Evolutionary conservation across 35 echinoderm and acorn worm genomes (phyloP), one percentile per base, ranked within the genome.

Genomic region (Lytechinus pictus): DNA sequence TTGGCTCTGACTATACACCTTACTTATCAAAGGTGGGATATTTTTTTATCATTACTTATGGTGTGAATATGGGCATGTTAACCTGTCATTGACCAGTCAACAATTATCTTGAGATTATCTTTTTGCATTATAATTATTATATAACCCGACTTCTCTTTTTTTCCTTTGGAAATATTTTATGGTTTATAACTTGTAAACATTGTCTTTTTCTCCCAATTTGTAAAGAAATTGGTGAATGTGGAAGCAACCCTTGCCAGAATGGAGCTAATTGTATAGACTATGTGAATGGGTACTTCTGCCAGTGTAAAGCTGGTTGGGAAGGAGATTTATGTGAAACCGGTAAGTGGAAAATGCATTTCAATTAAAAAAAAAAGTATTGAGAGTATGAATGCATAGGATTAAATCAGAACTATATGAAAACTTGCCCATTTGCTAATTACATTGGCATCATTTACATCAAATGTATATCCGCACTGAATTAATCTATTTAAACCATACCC

Each of bases 251-350:
- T 5, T 96, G 95, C 52, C 87, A 66, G 55, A 96, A 96, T 27
- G 87, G 95, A 14, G 95, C 95, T 27, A 91, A 57, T 9, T 96
- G 95, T 60, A 9, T 97, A 91, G 71, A 97, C 58, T 92, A 95
- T 95, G 52, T 90, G 87, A 95, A 96, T 92, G 96, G 94, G 5
- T 97, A 94, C 54, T 94, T 91, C 8, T 99, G 98, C 87, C 86
- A 86, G 44, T 99, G 98, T 95, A 89, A 91, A 7, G 54, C 89
- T 86, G 98, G 96, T 14, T 99, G 95, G 96, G 96, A 93, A 27
- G 98, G 98, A 55, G 52, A 89, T 9, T 29, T 89, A 9, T 99
- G 98, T 95, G 95, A 89, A 92, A 95, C 28, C 19, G 90, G 55
- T 95, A 29, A 93, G 92, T 79, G 16, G 6, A 79, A 7, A 87